phyloP scores from a whole-genome alignment of 2,113 vertebrate genomes.

The Pitta sordida region DNA sequence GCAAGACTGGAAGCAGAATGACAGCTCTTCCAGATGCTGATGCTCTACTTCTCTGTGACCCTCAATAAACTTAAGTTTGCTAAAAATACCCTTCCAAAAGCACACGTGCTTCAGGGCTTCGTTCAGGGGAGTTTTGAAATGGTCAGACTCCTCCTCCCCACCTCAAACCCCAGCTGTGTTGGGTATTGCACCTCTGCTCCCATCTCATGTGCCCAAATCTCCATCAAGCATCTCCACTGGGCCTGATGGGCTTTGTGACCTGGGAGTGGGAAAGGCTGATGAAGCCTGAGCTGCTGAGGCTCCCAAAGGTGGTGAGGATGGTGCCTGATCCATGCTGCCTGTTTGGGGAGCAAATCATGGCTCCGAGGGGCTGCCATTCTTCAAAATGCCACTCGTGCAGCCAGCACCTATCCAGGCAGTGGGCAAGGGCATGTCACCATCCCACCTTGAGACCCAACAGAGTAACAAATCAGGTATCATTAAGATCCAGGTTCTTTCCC shows the following conservation, averaged over 20 bases:
- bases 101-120: not conserved
- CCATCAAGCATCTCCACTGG: fast-evolving
- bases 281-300: not conserved
- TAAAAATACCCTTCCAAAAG: slow-evolving; percentile 51
- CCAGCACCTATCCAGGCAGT: not conserved
- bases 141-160: not conserved
- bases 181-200: not conserved
- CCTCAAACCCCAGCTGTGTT: not conserved
- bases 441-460: not conserved
- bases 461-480: not conserved
- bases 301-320: not conserved
- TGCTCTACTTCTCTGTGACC: slow-evolving; percentile 36
- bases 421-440: not conserved
- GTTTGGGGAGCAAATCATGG: fast-evolving
- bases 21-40: slow-evolving; percentile 49
- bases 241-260: not conserved
- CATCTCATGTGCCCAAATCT: not conserved
- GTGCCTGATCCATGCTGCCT: not conserved
- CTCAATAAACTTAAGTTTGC: not conserved
- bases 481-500: not conserved
- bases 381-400: not conserved
- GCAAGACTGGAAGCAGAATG: slow-evolving; percentile 58
- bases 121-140: not conserved
- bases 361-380: not conserved
- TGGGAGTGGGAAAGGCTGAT: not conserved